Conservation (phyloP, 2,888 invertebrate genomes). For the Trilocha varians region DNA sequence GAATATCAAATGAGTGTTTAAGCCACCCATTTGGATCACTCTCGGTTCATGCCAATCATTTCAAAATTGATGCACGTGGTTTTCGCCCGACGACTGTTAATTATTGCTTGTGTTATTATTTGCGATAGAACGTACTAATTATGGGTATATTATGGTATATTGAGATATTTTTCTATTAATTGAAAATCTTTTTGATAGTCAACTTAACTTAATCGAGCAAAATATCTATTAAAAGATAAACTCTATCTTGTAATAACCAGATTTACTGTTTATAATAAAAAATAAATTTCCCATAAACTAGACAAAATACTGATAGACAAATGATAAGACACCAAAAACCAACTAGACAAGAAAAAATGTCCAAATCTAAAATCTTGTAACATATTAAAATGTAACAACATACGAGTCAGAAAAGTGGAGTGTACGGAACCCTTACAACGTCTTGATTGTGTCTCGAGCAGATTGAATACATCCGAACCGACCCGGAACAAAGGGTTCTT, state of each 20-base stretch:
- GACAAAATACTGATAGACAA: background rate
- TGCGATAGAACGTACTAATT: slow-evolving; percentile 11
- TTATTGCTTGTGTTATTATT: slow-evolving; percentile 28
- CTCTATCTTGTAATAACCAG: too few species aligned
- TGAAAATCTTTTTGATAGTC: too few species aligned
- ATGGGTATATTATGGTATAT: background rate
- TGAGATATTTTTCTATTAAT: too few species aligned
- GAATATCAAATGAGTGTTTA: slow-evolving; percentile 68
- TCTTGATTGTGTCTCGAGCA: slow-evolving; percentile 55
- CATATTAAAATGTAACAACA: slow-evolving; percentile 1
- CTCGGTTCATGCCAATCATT: slow-evolving; percentile 55
- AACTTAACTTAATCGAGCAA: too few species aligned
- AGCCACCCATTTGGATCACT: slow-evolving; percentile 62
- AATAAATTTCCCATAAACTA: background rate
- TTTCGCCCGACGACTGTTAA: slow-evolving; percentile 40
- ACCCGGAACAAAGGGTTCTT: slow-evolving; percentile 58
- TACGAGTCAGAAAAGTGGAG: slow-evolving; percentile 5
- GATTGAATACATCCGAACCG: slow-evolving; percentile 59
- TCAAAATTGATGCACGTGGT: slow-evolving; percentile 57
- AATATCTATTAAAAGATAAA: too few species aligned
- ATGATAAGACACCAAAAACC: background rate
- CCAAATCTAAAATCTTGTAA: slow-evolving; percentile 4
- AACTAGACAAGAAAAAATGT: background rate
- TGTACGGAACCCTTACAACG: slow-evolving; percentile 33
- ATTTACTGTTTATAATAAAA: too few species aligned